These are phyloP conservation scores for Pollicipes pollicipes DNA, from an alignment of 1,140 invertebrate species.

Conservation along the genomic window DNA sequence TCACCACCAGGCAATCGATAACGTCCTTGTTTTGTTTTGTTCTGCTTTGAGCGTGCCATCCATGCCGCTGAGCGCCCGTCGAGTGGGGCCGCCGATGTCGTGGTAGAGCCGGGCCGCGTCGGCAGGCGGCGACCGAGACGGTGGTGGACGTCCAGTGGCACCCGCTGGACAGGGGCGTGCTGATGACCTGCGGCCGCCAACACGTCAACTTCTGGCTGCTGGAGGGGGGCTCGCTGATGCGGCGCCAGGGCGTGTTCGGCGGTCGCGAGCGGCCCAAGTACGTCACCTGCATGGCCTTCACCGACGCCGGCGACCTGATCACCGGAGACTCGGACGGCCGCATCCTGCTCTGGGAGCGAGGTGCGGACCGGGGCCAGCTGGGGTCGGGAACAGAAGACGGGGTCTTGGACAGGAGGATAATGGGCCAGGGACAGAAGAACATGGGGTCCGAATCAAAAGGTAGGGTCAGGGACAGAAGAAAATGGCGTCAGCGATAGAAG, in stretches of 20 bases:
- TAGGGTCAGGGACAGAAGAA: no score
- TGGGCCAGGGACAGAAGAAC: no score
- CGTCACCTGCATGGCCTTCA: slow-evolving; percentile 73
- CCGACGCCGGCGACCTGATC: slow-evolving; percentile 50
- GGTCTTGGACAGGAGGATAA: no score
- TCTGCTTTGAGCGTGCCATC: no score
- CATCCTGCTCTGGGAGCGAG: slow-evolving; percentile 69
- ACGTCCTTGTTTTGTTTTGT: no score
- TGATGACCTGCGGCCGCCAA: slow-evolving; percentile 77
- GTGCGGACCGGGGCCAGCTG: slow-evolving; percentile 40
- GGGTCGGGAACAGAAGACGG: no score
- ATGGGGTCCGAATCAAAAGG: no score
- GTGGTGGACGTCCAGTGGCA: slow-evolving; percentile 82
- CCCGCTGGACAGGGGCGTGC: slow-evolving; percentile 65
- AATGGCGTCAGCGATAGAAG: no score
- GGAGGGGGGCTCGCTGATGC: slow-evolving; percentile 47
- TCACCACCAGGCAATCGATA: no score
- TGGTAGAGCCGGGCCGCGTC: no score
- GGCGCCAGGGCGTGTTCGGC: slow-evolving; percentile 75
- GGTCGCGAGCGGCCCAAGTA: slow-evolving; percentile 82
- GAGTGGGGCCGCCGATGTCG: no score
- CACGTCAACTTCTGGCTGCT: slow-evolving; percentile 84
- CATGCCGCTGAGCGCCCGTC: no score
- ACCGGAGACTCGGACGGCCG: slow-evolving; percentile 74
- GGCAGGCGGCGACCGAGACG: slow-evolving; percentile 74